phyloP scores from a whole-genome alignment of 1,140 invertebrate genomes.

The Drosophila fuyamai region DNA sequence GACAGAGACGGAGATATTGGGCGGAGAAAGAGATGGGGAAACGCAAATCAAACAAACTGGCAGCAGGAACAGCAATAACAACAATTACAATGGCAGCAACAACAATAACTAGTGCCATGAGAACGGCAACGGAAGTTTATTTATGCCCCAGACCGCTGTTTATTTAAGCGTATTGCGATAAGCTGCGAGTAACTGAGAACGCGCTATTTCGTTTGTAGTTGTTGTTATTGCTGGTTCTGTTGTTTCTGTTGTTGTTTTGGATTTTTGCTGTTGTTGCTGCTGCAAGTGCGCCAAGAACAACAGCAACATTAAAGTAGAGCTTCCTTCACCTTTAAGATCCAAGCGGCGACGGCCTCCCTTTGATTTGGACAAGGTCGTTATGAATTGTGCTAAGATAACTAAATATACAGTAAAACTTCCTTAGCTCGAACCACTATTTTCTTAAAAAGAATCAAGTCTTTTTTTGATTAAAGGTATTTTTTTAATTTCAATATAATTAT shows the following conservation, averaged over 20 bases:
- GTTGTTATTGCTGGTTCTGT: constrained; percentile 10
- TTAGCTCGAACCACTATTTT: not conserved
- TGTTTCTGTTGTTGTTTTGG: not conserved
- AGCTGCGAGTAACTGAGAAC: constrained; percentile 39
- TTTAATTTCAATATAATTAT: not conserved
- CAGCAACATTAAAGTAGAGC: constrained; percentile 21
- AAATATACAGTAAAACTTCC: not conserved
- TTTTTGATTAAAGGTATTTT: too few relatives aligned
- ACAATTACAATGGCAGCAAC: constrained; percentile 23
- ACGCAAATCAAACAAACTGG: constrained; percentile 62
- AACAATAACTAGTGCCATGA: constrained; percentile 39
- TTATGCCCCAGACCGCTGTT: constrained; percentile 69
- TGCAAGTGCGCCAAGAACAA: constrained; percentile 33
- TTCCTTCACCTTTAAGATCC: constrained; percentile 27
- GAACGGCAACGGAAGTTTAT: constrained; percentile 77
- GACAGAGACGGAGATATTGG: constrained; percentile 12
- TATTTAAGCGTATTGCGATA: constrained; percentile 74
- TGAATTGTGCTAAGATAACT: constrained; percentile 44
- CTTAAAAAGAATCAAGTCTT: too few relatives aligned
- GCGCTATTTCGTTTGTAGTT: constrained; percentile 34
- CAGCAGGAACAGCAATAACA: constrained; percentile 27
- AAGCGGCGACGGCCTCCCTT: constrained; percentile 39
- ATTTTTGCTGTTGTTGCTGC: constrained; percentile 22
- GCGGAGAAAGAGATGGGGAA: constrained; percentile 19
- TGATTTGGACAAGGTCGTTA: constrained; percentile 74